Base-by-base conservation (phyloP, 2,797 vertebrate genomes). In the Karalla daura region DNA sequence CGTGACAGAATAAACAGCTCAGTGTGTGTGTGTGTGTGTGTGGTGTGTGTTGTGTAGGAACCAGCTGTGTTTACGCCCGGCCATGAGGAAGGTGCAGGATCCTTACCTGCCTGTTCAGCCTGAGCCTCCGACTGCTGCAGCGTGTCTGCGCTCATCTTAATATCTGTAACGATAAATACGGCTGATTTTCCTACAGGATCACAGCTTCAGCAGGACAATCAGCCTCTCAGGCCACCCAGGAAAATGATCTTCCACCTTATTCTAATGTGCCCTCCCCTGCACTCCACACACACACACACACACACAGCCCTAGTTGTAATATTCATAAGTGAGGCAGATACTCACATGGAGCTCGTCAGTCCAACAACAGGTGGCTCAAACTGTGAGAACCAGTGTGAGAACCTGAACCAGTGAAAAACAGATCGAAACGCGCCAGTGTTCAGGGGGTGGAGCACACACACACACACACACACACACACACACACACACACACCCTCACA, bases 91-190 rank as follows among this genome's bases (percentile, higher is more conserved):
- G 28, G 49, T 66, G 55, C 65, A 65, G 60, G 44, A 9, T 76
- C 54, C 96, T 96, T 94, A 99, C 97, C 97, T 90, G 95, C 77
- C 66, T 96, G 96, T 75, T 96, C 90, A 2, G 88, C 88, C 53
- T 85, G 88, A 50, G 89, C 80, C 50, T 97, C 96, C 40, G 95
- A 92, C 86, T 95, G 95, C 84, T 97, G 96, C 63, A 95, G 94
- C 3, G 93, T 80, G 83, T 96, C 95, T 59, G 96, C 87, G 76
- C 96, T 99, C 97, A 99, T 98, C 95, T 96, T 98, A 94, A 96
- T 95, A 94, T 95, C 97, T 98, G 93, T 53, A 93, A 93, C 85
- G 90, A 94, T 92, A 95, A 95, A 94, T 92, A 95, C 89, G 92
- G 91, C 93, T 93, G 91, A 95, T 95, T 96, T 97, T 95, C 95